Conservation (phyloP, 23 tunicate genomes). For the Diplosoma virens region DNA sequence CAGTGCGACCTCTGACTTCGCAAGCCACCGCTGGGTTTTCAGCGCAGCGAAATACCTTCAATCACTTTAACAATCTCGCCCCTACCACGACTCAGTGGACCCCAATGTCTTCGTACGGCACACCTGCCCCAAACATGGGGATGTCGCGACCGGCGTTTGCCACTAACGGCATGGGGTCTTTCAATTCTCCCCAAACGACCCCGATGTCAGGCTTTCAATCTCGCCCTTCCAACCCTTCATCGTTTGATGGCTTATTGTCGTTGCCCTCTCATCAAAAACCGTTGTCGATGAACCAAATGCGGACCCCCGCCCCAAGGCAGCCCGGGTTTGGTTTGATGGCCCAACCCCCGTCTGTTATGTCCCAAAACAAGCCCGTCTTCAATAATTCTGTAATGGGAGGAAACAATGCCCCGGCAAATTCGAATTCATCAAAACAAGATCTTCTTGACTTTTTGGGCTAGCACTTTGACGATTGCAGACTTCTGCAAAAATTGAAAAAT, state of each 20-base stretch:
- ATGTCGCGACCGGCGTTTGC: too few relatives aligned
- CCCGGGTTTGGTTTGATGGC: not conserved
- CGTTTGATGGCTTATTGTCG: conserved; percentile 43
- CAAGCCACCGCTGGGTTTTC: not conserved
- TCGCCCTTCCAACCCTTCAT: conserved; percentile 13
- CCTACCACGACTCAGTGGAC: not conserved
- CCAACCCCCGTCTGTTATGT: not conserved
- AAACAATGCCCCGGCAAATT: too few relatives aligned
- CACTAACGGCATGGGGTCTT: not conserved
- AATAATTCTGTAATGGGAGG: too few relatives aligned
- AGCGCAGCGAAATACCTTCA: not conserved
- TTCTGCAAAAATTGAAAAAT: too few relatives aligned
- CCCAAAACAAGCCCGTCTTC: conserved; percentile 3
- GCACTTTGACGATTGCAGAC: too few relatives aligned
- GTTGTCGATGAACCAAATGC: conserved; percentile 45
- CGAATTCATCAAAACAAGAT: too few relatives aligned
- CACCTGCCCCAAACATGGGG: too few relatives aligned
- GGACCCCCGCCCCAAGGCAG: not conserved
- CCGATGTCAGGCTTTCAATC: conserved; percentile 24
- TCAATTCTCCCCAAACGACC: not conserved
- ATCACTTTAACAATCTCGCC: not conserved
- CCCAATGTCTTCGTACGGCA: not conserved
- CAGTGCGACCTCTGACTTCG: not conserved
- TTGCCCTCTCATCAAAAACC: conserved; percentile 44
- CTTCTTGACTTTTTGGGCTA: too few relatives aligned